Percentiles rank a stretch among this genome's conserved stretches.
These are phyloP conservation scores for Matsumyia berberina DNA, from an alignment of 2,888 invertebrate species.

Conservation along the genomic window DNA sequence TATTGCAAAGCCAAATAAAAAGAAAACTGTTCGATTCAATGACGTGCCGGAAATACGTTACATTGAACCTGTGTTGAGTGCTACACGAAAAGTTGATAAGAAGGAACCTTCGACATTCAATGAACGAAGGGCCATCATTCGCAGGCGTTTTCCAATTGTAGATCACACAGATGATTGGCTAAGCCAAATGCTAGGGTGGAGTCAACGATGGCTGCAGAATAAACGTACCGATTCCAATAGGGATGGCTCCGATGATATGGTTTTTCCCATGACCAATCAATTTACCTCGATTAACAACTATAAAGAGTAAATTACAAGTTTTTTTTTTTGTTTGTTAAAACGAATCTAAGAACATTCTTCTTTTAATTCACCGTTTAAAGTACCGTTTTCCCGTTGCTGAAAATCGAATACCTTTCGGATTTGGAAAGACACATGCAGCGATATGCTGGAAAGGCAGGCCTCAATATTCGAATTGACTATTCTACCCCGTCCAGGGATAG, in stretches of 20 bases:
- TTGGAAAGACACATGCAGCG: conserved; percentile 79
- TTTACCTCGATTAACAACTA: conserved; percentile 87
- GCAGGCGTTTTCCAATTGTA: conserved; percentile 69
- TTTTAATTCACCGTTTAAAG: conserved; percentile 77
- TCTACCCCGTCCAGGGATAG: conserved; percentile 74
- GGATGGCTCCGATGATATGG: conserved; percentile 84
- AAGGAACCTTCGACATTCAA: conserved; percentile 78
- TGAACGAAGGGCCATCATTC: conserved; percentile 78
- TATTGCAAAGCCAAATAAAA: conserved; percentile 1
- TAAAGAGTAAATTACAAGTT: conserved; percentile 83
- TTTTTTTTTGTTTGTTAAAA: not conserved
- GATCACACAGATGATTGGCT: conserved; percentile 85
- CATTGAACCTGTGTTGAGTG: conserved; percentile 78
- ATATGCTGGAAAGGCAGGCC: conserved; percentile 41
- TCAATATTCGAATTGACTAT: conserved; percentile 77
- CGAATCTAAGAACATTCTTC: not conserved
- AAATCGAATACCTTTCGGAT: conserved; percentile 80
- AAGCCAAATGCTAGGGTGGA: conserved; percentile 87
- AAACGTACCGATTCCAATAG: conserved; percentile 84
- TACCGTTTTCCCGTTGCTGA: conserved; percentile 81
- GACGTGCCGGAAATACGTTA: conserved; percentile 77
- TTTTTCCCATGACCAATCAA: conserved; percentile 85
- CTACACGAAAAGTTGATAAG: conserved; percentile 76
- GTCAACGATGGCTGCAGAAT: conserved; percentile 88
- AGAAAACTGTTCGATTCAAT: conserved; percentile 80